These are phyloP conservation scores for Lacerta agilis DNA, from an alignment of 2,797 vertebrate genomes.

Conservation along the genomic window DNA sequence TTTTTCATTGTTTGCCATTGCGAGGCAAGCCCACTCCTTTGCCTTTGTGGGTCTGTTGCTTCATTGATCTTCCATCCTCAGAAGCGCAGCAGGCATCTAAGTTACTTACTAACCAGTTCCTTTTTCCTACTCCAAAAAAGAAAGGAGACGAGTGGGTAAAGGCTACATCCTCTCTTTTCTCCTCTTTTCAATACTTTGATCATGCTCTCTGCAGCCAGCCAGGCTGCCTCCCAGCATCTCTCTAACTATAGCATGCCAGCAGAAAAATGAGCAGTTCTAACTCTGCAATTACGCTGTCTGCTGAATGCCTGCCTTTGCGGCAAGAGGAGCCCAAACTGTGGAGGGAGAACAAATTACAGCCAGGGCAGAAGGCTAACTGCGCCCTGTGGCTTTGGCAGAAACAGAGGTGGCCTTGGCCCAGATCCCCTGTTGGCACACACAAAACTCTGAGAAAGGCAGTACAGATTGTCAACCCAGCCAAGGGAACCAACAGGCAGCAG, in stretches of 20 bases:
- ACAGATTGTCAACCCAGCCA: background rate
- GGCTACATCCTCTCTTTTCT: background rate
- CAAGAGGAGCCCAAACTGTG: conserved; percentile 52
- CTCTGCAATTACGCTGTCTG: conserved; percentile 62
- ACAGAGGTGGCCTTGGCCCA: background rate
- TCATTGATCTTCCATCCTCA: conserved; percentile 43
- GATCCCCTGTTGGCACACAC: background rate
- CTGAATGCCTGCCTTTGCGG: conserved; percentile 69
- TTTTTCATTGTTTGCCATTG: background rate
- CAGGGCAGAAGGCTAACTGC: conserved; percentile 30
- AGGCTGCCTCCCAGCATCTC: conserved; percentile 69
- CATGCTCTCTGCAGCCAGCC: conserved; percentile 71
- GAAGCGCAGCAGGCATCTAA: conserved; percentile 65
- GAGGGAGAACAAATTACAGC: conserved; percentile 56
- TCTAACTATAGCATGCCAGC: conserved; percentile 61
- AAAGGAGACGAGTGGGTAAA: background rate
- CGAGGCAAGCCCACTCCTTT: background rate
- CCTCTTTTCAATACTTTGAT: conserved; percentile 64
- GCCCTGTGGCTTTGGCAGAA: conserved; percentile 12
- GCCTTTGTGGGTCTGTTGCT: conserved; percentile 14
- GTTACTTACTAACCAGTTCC: conserved; percentile 62
- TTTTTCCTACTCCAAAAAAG: conserved; percentile 29
- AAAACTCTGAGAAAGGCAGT: background rate
- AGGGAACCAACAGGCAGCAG: background rate
- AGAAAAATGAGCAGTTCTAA: conserved; percentile 65